Conservation (phyloP, 2,888 invertebrate genomes). For the Lamproptera curius region DNA sequence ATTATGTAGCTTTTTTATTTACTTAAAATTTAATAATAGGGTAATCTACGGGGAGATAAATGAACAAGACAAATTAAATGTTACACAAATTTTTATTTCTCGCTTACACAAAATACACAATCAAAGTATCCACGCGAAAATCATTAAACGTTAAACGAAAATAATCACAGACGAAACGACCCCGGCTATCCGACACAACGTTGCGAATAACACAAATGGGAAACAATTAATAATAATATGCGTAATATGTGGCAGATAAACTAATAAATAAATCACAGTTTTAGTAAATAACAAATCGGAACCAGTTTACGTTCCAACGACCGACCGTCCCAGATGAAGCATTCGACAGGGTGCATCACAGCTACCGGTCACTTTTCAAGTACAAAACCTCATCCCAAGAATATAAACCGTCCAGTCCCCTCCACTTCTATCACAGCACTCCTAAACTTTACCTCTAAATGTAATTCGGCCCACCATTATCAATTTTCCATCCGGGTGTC, state of each 20-base stretch:
- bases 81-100: constrained; percentile 70
- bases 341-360: constrained; percentile 42
- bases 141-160: constrained; percentile 56
- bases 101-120: constrained; percentile 64
- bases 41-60: no score
- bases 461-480: constrained; percentile 37
- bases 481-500: constrained; percentile 39
- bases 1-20: no score
- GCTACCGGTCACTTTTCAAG: constrained; percentile 26
- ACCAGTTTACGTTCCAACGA: constrained; percentile 38
- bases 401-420: constrained; percentile 37
- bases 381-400: constrained; percentile 33
- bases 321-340: constrained; percentile 43
- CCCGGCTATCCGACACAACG: constrained; percentile 38
- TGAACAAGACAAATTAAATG: constrained; percentile 34
- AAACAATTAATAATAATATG: constrained; percentile 30
- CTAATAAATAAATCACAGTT: constrained; percentile 59
- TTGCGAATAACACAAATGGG: constrained; percentile 27
- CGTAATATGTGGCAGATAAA: constrained; percentile 40
- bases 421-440: constrained; percentile 60
- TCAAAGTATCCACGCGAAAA: constrained; percentile 53
- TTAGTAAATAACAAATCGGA: constrained; percentile 47
- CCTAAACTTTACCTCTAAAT: constrained; percentile 42
- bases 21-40: no score
- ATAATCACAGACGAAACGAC: constrained; percentile 72